These are phyloP conservation scores for Cyanoderma ruficeps DNA, from an alignment of 2,113 vertebrate genomes.

Conservation along the genomic window DNA sequence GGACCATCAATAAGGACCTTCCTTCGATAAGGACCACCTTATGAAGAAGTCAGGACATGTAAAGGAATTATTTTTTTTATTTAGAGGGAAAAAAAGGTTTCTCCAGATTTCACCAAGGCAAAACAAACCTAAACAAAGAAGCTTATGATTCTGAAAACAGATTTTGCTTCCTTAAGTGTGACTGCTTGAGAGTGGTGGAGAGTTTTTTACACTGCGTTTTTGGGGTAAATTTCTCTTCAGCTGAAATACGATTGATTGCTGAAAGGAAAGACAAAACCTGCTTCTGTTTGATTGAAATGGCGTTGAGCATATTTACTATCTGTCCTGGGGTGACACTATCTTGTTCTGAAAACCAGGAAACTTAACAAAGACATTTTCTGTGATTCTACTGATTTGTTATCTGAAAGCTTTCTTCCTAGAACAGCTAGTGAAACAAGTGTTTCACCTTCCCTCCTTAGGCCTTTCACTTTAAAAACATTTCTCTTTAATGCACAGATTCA, in stretches of 20 bases:
- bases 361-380: not conserved
- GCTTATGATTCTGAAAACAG: not conserved
- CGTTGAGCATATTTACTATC: not conserved
- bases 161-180: not conserved
- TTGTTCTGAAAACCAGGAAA: not conserved
- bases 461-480: not conserved
- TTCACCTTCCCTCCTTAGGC: not conserved
- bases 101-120: not conserved
- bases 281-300: not conserved
- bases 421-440: not conserved
- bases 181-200: not conserved
- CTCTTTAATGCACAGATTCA: not conserved
- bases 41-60: not conserved
- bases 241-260: slow-evolving; percentile 3
- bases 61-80: not conserved
- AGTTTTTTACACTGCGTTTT: not conserved
- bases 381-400: not conserved
- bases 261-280: not conserved
- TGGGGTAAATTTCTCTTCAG: not conserved
- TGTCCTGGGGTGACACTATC: not conserved
- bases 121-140: slow-evolving; percentile 37
- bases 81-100: not conserved
- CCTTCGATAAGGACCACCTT: not conserved
- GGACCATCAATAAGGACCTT: no score
- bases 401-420: not conserved